These are phyloP conservation scores for Morone chrysops DNA, from an alignment of 2,113 vertebrate genomes.

Conservation along the genomic window DNA sequence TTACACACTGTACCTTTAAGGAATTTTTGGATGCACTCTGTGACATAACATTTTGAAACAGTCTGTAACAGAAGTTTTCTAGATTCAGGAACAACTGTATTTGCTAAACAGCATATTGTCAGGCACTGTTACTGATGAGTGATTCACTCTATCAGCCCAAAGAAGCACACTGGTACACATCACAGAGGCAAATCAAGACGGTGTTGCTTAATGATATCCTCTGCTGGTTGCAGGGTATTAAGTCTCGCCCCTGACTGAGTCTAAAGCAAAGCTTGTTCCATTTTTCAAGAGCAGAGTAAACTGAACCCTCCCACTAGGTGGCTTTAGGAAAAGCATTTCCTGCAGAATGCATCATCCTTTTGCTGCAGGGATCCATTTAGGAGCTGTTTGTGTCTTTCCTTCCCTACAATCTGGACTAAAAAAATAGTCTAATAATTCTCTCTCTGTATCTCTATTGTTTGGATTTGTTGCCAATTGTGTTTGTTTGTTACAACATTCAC, in stretches of 20 bases:
- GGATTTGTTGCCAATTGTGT: not conserved
- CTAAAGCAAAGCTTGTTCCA: slow-evolving; percentile 52
- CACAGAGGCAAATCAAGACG: slow-evolving; percentile 39
- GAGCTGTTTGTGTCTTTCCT: slow-evolving; percentile 8
- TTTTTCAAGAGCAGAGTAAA: slow-evolving; percentile 61
- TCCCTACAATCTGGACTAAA: not conserved
- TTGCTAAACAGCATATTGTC: not conserved
- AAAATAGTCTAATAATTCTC: not conserved
- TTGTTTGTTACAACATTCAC: not conserved
- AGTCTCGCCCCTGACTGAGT: slow-evolving; percentile 55
- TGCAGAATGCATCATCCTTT: slow-evolving; percentile 56
- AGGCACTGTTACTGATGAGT: slow-evolving; percentile 22
- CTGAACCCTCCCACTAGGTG: slow-evolving; percentile 37
- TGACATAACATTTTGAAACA: no score
- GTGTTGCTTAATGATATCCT: slow-evolving; percentile 44
- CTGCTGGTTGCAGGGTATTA: slow-evolving; percentile 51
- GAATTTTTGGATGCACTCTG: no score
- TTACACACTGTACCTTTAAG: no score
- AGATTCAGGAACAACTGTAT: no score
- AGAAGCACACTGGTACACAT: slow-evolving; percentile 29
- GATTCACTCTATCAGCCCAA: slow-evolving; percentile 4
- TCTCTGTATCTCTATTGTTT: not conserved
- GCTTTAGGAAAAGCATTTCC: slow-evolving; percentile 45
- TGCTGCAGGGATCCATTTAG: slow-evolving; percentile 47
- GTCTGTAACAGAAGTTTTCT: no score